Conservation (phyloP, 2,113 vertebrate species). For the Rhinolophus sinicus region DNA sequence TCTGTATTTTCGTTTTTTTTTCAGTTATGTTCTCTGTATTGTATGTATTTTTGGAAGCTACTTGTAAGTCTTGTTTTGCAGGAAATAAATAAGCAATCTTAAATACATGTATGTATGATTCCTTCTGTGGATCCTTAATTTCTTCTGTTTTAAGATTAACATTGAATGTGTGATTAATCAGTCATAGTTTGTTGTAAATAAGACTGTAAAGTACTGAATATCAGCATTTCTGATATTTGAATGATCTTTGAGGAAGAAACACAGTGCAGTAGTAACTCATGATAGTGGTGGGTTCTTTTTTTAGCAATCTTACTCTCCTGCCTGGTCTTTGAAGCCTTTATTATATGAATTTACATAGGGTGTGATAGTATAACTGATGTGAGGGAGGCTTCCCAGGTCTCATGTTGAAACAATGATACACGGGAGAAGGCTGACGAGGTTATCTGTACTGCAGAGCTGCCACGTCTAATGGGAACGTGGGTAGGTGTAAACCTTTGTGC, state of each 20-base stretch:
- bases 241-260: neutral
- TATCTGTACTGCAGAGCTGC: neutral
- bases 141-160: conserved; percentile 19
- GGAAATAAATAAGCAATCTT: neutral
- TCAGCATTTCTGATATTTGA: neutral
- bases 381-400: neutral
- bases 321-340: neutral
- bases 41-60: neutral
- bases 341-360: neutral
- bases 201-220: neutral
- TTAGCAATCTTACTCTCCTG: neutral
- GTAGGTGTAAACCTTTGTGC: neutral
- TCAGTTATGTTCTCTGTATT: neutral
- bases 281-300: neutral
- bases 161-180: neutral
- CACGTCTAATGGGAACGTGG: neutral
- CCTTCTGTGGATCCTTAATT: neutral
- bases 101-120: neutral
- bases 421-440: neutral
- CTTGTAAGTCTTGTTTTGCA: neutral
- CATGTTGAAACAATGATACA: neutral
- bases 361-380: neutral
- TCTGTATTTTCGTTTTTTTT: neutral
- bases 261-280: neutral
- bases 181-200: neutral